Evolutionary conservation across 2,113 vertebrate genomes (phyloP), one percentile per base, ranked within the genome.

Genomic region (Argyrosomus japonicus): DNA sequence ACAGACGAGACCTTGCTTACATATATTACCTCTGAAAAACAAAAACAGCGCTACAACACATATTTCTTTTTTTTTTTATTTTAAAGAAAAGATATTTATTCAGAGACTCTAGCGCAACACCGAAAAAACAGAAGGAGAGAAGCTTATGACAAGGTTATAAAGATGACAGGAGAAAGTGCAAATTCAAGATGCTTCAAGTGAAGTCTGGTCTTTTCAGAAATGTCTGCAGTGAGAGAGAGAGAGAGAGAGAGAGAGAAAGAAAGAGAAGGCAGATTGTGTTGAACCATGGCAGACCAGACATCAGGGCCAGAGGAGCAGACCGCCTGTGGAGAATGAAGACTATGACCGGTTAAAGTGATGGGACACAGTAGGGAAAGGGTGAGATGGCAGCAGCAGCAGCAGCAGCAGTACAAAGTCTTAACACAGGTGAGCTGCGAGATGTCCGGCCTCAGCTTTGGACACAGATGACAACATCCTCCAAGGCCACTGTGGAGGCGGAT

Each of bases 1-100:
- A 84, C 82, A 91, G 73, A 61, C 43, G 63, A 87, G 60, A 79
- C 62, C 23, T 43, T 50, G 62, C 47, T 62, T 75, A 84, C 86
- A 90, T 87, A 88, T 84, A 87, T 90, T 79, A 85, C 88, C 75
- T 92, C 84, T 88, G 56, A 80, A 47, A 87, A 87, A 71, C 61
- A 83, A 76, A 82, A 79, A 80, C 65, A 85, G 86, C 54, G 68
- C 89, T 80, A 91, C 79, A 87, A 82, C 80, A 79, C 65, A 68
- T 53, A 75, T 85, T 86, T 84, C 77, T 74, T 81, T 36, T 32
- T 32, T 32, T 32, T 32, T 77, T 53, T 19, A 1, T 6, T 32
- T 3, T n/a, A 63, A 54, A 45, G 21, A 70, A 14, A 60, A 68
- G 50, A 84, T 54, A 2, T 74, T 63, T 76, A 69, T 47, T 81